Evolutionary conservation across 2,888 invertebrate genomes (phyloP), one percentile per base, ranked within the genome.

Genomic region (Drosophila colorata): DNA sequence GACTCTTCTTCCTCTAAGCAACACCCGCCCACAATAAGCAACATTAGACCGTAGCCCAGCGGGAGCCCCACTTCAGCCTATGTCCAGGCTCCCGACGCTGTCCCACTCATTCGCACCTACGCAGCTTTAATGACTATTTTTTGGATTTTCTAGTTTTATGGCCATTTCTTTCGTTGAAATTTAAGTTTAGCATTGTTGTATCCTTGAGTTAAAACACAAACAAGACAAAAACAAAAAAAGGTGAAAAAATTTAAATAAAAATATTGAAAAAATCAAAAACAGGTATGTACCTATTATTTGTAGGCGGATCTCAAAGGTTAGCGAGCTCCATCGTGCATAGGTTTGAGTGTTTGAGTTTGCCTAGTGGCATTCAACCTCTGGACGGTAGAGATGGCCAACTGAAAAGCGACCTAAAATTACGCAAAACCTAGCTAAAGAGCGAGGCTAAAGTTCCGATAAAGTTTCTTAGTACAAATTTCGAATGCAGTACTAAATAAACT

Each of bases 261-360:
- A 67, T 38, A 40, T 65, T 57, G 25, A 63, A 74, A 69, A 69
- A 73, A 20, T 28, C 2, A 7, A 40, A 40, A 3, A 31, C 58
- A 76, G 61, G 68, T 49, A 16, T 35, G 55, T 48, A 6, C 5
- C 23, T 6, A 3, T 14, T 51, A 28, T 43, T 6, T 6, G 1
- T 20, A 8, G 23, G 4, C 0, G 6, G 4, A 51, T 18, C 8
- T 4, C 13, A 40, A 4, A 16, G 61, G 72, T 79, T 78, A 51
- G 76, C 70, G 58, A 84, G 51, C 72, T 74, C 75, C 73, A 88
- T 90, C 90, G 90, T 89, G 90, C 88, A 74, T 53, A 73, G 77
- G 78, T 86, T 86, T 81, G 90, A 89, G 87, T 88, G 89, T 84
- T 71, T 80, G 57, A 46, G 57, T 60, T 70, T 63, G 47, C 8